Percentiles rank a stretch among this genome's conserved stretches.
Conservation (phyloP, 2,888 invertebrate genomes). For the Parnassius orleans region DNA sequence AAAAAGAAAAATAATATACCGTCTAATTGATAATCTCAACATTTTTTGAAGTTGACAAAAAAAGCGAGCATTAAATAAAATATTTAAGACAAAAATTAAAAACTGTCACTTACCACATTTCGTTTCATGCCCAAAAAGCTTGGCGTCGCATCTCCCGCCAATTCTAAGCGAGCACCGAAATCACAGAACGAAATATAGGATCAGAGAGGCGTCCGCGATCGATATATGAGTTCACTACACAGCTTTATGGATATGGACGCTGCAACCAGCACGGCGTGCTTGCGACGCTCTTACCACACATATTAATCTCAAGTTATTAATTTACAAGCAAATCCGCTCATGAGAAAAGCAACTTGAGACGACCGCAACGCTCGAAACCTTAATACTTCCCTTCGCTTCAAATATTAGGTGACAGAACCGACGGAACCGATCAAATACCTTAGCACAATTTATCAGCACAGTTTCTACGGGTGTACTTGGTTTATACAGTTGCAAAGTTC, state of each 20-base stretch:
- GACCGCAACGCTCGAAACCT: slow-evolving; percentile 80
- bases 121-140: slow-evolving; percentile 37
- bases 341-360: slow-evolving; percentile 81
- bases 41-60: background rate
- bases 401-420: slow-evolving; percentile 78
- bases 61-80: background rate
- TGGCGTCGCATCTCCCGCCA: slow-evolving; percentile 64
- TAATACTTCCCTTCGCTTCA: slow-evolving; percentile 80
- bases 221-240: slow-evolving; percentile 67
- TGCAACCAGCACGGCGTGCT: slow-evolving; percentile 56
- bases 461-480: slow-evolving; percentile 29
- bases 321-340: slow-evolving; percentile 80
- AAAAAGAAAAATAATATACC: too few species aligned
- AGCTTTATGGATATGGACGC: slow-evolving; percentile 50
- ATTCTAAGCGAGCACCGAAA: slow-evolving; percentile 64
- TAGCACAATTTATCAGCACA: slow-evolving; percentile 60
- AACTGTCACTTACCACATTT: slow-evolving; percentile 33
- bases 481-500: slow-evolving; percentile 31
- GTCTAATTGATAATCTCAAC: too few species aligned
- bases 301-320: slow-evolving; percentile 78
- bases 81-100: background rate
- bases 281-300: slow-evolving; percentile 67
- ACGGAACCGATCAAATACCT: slow-evolving; percentile 67
- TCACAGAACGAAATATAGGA: slow-evolving; percentile 65
- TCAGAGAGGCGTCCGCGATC: slow-evolving; percentile 67